Base-by-base conservation (phyloP, 2,888 invertebrate genomes). In the Phengaris arion region DNA sequence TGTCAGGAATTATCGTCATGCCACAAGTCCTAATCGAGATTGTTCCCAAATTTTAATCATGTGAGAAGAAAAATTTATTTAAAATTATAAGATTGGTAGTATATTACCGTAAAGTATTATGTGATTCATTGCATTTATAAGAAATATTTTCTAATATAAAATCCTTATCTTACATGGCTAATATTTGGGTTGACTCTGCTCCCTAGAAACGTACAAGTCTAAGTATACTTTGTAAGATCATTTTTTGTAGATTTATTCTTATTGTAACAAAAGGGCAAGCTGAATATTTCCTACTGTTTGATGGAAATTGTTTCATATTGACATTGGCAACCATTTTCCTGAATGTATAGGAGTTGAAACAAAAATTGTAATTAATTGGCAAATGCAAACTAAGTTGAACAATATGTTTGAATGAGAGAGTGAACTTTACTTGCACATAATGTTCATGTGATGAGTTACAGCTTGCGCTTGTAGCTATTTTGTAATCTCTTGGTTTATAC, bases 201-300 rank as follows among this genome's bases (percentile, higher is more conserved):
- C 88, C 90, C 85, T 92, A 92, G 92, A 88, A 88, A 89, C 86
- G 89, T 93, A 92, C 91, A 92, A 92, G 85, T 91, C 82, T 91
- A 91, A 91, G 90, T 89, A 86, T 92, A 89, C 90, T 91, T 91
- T 91, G 84, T 91, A 92, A 92, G 91, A 86, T 85, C 84, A 82
- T 86, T 89, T 57, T 90, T 89, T 90, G 91, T 92, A 92, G 92
- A 92, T 88, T 85, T 86, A 85, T 84, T 90, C 88, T 86, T 80
- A 80, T 79, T 79, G 78, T 77, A 77, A 79, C 13, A 72, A 54
- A 70, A 54, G 72, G 54, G 72, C 72, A 52, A 72, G 72, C 72
- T 35, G 72, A 72, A 72, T 72, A 54, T 72, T 72, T 72, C 72
- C 35, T 52, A 52, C 35, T 4, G 64, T 64, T 6, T 64, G 9